Percentiles rank a stretch among this genome's conserved stretches.
phyloP scores from a whole-genome alignment of 2,888 invertebrate genomes.

The Drosophila rubida region DNA sequence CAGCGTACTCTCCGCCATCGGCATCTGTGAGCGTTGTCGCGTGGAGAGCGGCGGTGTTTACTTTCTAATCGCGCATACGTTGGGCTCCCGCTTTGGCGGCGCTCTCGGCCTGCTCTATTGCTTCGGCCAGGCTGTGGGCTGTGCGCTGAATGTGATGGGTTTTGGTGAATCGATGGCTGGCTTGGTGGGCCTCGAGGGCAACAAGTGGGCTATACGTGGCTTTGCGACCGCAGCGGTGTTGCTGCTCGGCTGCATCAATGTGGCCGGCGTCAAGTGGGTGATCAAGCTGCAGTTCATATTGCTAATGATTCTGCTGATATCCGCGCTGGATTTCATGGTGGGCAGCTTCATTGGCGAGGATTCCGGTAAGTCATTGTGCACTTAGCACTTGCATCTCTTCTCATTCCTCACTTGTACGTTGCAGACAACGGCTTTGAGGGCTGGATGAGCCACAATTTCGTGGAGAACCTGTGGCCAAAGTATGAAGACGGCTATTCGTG shows the following conservation, averaged over 20 bases:
- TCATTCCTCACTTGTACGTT: conserved; percentile 31
- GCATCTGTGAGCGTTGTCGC: conserved; percentile 97
- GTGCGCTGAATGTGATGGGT: conserved; percentile 96
- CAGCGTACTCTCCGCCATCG: conserved; percentile 97
- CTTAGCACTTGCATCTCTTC: neutral
- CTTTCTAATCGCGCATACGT: conserved; percentile 96
- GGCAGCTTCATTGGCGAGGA: conserved; percentile 94
- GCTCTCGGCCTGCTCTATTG: conserved; percentile 97
- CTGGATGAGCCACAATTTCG: conserved; percentile 92
- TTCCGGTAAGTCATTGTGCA: conserved; percentile 86
- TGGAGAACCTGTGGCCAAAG: conserved; percentile 92
- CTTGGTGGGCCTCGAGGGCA: conserved; percentile 89
- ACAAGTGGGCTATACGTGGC: conserved; percentile 92
- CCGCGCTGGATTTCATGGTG: conserved; percentile 96
- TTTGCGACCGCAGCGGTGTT: conserved; percentile 95
- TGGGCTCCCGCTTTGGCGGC: conserved; percentile 97
- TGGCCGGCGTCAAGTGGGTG: conserved; percentile 99
- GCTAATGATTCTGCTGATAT: conserved; percentile 92
- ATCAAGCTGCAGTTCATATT: conserved; percentile 97
- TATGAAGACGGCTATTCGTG: conserved; percentile 94
- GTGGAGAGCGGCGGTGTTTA: conserved; percentile 99
- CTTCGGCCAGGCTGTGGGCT: conserved; percentile 98
- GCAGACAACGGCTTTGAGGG: conserved; percentile 93
- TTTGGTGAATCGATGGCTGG: conserved; percentile 98
- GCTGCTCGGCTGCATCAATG: conserved; percentile 94